Evolutionary conservation across 2,797 vertebrate genomes (phyloP).

Genomic region (Falco peregrinus): DNA sequence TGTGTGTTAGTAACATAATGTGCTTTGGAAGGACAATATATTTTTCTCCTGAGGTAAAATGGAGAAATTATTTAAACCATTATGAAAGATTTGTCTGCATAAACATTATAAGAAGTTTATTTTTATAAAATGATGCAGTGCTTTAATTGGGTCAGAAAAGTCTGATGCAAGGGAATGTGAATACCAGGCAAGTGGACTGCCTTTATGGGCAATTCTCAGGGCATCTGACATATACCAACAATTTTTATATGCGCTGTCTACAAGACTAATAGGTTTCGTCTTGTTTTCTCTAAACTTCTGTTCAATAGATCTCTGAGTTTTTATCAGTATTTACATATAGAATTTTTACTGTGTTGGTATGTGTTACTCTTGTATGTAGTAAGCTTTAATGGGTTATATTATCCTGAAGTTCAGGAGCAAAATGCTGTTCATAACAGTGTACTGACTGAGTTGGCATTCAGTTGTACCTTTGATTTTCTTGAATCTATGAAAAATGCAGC

Average conservation of each 20-base stretch:
- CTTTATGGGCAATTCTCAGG: not conserved
- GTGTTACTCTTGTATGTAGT: not conserved
- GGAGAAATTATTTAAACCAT: not conserved
- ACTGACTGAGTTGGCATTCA: not conserved
- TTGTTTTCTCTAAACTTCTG: not conserved
- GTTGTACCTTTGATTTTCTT: not conserved
- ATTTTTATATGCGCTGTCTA: not conserved
- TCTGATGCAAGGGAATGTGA: not conserved
- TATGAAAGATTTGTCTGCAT: not conserved
- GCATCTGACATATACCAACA: not conserved
- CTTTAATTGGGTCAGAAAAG: not conserved
- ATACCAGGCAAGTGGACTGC: not conserved
- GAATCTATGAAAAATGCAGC: not conserved
- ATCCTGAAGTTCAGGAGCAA: not conserved
- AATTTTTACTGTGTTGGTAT: not conserved
- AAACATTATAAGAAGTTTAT: not conserved
- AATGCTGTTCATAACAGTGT: not conserved
- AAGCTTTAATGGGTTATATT: not conserved
- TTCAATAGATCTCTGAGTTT: not conserved
- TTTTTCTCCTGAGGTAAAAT: not conserved
- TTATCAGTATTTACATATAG: not conserved
- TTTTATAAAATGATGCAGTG: not conserved
- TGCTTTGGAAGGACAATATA: not conserved
- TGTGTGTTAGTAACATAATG: not conserved
- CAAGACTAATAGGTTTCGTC: not conserved